Conservation (phyloP, 64 coral and sea anemone genomes). For the Hydrozoanthus tunicans region DNA sequence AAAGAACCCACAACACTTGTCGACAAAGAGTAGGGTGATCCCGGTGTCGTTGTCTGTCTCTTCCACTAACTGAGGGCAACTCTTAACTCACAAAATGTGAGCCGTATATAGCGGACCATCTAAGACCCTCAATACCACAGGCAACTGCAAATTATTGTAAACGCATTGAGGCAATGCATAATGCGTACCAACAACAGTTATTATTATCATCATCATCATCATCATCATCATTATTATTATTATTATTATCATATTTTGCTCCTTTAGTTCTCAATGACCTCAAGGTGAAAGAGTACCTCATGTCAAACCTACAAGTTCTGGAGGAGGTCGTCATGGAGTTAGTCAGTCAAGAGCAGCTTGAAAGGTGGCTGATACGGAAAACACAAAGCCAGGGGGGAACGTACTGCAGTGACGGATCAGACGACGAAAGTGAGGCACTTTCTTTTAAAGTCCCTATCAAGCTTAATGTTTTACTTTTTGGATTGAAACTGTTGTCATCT, state of each 20-base stretch:
- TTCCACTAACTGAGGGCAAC: no score
- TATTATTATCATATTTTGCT: background rate
- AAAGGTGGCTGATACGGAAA: conserved; percentile 96
- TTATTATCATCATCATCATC: background rate
- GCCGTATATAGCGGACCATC: no score
- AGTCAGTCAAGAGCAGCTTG: conserved; percentile 85
- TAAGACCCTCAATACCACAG: no score
- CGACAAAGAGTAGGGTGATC: no score
- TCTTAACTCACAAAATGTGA: no score
- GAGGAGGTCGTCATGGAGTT: conserved; percentile 86
- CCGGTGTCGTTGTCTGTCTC: no score
- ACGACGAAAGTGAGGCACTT: conserved; percentile 27
- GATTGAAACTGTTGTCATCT: no score
- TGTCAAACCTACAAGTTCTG: conserved; percentile 66
- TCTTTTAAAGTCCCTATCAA: background rate
- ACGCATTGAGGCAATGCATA: no score
- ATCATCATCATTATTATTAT: background rate
- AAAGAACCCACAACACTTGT: no score
- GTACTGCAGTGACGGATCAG: conserved; percentile 40
- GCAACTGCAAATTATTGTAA: no score
- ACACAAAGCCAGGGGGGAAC: conserved; percentile 62
- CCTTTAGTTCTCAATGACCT: conserved; percentile 69
- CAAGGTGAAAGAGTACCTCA: conserved; percentile 86
- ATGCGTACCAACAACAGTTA: no score
- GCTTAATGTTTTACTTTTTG: no score